Evolutionary conservation across 2,113 vertebrate species (phyloP).

Genomic region (Anhinga anhinga): DNA sequence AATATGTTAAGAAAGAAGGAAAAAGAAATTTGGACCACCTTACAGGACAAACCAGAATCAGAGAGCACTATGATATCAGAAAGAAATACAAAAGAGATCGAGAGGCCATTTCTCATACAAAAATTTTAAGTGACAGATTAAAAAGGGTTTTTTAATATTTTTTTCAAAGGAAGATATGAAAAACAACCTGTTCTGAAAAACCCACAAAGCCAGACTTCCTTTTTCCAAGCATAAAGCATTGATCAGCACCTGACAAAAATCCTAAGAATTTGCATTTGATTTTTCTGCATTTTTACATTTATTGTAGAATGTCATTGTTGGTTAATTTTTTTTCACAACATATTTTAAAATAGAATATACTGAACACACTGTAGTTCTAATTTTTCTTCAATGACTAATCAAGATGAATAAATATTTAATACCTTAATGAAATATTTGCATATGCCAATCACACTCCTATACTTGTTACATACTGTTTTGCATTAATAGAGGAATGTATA

Average conservation of each 20-base stretch:
- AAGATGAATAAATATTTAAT: neutral
- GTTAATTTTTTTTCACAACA: neutral
- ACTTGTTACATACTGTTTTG: neutral
- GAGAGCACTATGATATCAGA: neutral
- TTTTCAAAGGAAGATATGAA: neutral
- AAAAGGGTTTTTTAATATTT: neutral
- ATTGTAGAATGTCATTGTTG: neutral
- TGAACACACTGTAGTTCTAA: neutral
- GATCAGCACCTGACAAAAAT: neutral
- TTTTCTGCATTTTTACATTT: neutral
- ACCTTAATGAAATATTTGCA: neutral
- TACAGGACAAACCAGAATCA: neutral
- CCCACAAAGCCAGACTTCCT: neutral
- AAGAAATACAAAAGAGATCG: neutral
- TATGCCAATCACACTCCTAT: neutral
- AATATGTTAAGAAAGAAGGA: neutral
- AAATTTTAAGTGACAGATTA: neutral
- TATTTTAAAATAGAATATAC: neutral
- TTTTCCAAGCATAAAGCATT: neutral
- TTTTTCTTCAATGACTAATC: neutral
- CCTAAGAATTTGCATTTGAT: neutral
- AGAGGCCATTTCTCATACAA: neutral
- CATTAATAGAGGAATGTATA: neutral
- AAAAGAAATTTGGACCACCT: neutral
- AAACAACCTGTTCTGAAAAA: neutral